A percentile compares a stretch with the other conserved stretches of the same genome.
phyloP scores from a whole-genome alignment of 2,888 invertebrate genomes.

The Himalopsyche tibetana region DNA sequence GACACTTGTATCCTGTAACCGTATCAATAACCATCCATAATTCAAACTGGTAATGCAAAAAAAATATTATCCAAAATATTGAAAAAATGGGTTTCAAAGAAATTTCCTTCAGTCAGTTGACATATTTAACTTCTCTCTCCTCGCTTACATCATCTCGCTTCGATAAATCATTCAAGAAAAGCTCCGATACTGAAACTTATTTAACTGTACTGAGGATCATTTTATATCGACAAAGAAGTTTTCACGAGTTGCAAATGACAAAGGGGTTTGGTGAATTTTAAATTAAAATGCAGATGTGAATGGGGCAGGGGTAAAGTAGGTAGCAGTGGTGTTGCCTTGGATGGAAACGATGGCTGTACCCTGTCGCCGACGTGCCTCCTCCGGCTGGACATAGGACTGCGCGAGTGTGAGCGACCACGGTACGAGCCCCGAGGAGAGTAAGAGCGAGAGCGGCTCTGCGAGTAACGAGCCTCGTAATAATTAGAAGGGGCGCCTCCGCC shows the following conservation, averaged over 20 bases:
- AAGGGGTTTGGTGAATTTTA: neutral
- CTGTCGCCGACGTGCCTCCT: constrained; percentile 87
- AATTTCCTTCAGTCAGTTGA: no score
- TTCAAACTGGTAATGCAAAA: no score
- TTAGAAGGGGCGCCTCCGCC: constrained; percentile 69
- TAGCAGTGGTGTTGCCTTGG: constrained; percentile 26
- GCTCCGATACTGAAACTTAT: no score
- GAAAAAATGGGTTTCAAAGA: no score
- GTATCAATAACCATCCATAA: no score
- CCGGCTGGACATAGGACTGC: constrained; percentile 89
- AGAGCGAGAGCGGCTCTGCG: constrained; percentile 81
- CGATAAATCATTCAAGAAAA: no score
- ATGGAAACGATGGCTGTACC: constrained; percentile 69
- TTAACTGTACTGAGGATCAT: no score
- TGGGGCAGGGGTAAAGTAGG: constrained; percentile 22
- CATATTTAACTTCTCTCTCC: no score
- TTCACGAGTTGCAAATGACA: neutral
- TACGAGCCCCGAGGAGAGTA: constrained; percentile 80
- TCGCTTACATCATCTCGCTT: no score
- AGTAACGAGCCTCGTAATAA: constrained; percentile 75
- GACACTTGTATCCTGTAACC: no score
- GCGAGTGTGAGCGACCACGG: constrained; percentile 81
- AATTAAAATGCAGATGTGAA: neutral
- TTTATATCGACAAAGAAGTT: no score
- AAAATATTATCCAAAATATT: no score